Base-by-base conservation (phyloP, 2,113 vertebrate species). In the Lynx canadensis region DNA sequence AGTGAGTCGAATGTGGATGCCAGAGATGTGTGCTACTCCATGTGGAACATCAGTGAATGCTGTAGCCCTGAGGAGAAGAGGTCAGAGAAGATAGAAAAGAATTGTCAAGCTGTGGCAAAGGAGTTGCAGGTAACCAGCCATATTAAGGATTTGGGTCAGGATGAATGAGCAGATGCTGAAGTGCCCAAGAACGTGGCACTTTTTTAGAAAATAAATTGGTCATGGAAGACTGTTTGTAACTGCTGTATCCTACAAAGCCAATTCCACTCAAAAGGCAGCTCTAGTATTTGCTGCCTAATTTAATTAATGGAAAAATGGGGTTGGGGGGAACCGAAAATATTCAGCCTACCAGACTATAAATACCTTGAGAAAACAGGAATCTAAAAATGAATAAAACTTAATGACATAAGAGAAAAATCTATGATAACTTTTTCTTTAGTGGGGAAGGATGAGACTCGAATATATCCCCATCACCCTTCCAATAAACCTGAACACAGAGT, bases 341-440 rank as follows among this genome's bases (percentile, higher is more conserved):
- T 79, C 5, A 15, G 21, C 68, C 33, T 83, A 14, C 27, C 4
- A 82, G 8, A 21, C 7, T 84, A 55, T 31, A 86, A 68, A 74
- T 87, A 91, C 0, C 38, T 33, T 36, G n/a, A 94, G 29, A 21
- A 91, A 96, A 63, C 4, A 85, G 4, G 1, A 90, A 33, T 79
- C 33, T 94, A 55, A 95, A 97, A 84, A 36, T 93, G 50, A 94
- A 90, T 18, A 76, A 68, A 89, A n/a, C 2, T 21, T 48, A 19
- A 1, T 33, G n/a, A 7, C 38, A 29, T 29, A 96, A 66, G n/a
- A 88, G 31, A 27, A 68, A 93, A 66, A 79, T 68, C 15, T 9
- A 15, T 57, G 63, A 5, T 83, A 12, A 73, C 68, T 38, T 83
- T 76, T 90, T 68, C 19, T 68, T 60, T 88, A 21, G 3, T 55